These are phyloP conservation scores for Puffinus mauretanicus DNA, from an alignment of 2,113 vertebrate species.

Conservation along the genomic window DNA sequence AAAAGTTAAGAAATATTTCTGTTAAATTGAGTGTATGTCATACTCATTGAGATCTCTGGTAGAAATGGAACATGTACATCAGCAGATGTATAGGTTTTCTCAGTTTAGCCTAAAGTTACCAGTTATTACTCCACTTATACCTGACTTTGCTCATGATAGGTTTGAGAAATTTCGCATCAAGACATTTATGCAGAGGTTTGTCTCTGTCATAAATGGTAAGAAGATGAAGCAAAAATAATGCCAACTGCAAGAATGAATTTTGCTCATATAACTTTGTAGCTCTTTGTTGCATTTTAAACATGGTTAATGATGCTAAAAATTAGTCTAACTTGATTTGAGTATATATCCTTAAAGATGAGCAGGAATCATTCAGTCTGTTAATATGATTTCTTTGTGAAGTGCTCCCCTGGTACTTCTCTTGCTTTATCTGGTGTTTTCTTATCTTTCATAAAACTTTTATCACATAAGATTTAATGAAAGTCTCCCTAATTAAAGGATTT, in stretches of 20 bases:
- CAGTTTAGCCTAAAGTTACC: background rate
- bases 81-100: background rate
- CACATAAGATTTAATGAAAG: background rate
- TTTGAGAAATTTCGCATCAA: background rate
- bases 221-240: background rate
- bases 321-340: background rate
- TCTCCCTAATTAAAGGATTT: background rate
- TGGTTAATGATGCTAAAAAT: background rate
- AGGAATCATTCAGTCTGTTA: background rate
- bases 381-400: background rate
- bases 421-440: background rate
- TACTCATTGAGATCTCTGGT: background rate
- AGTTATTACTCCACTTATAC: background rate
- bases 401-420: background rate
- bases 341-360: background rate
- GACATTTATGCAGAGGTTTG: background rate
- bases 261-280: background rate
- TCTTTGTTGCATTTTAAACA: background rate
- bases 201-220: background rate
- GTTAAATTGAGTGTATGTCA: background rate
- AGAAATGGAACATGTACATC: background rate
- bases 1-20: background rate
- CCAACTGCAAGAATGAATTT: background rate
- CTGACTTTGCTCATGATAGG: background rate
- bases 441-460: background rate